Evolutionary conservation across 2,888 invertebrate genomes (phyloP).

Genomic region (Cephalotes varians): DNA sequence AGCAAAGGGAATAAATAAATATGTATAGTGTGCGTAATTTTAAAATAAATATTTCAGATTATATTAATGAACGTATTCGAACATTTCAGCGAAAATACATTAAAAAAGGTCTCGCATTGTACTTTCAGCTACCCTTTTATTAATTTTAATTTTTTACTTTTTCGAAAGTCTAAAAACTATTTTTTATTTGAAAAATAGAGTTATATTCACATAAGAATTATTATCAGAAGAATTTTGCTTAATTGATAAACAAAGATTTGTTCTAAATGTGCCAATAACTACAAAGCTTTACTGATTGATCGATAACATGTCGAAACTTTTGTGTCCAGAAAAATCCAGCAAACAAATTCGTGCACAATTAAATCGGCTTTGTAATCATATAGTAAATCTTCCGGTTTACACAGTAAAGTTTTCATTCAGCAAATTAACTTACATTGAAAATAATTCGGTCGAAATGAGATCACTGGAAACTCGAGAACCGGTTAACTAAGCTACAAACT

Average conservation of each 20-base stretch:
- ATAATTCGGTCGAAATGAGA: constrained; percentile 29
- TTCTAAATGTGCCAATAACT: neutral
- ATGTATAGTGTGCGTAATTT: no score
- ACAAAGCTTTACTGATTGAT: neutral
- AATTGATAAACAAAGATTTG: neutral
- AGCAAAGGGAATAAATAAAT: no score
- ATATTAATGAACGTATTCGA: no score
- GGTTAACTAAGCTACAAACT: constrained; percentile 43
- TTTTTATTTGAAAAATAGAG: no score
- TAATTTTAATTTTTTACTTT: no score
- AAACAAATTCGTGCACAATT: neutral
- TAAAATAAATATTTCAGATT: no score
- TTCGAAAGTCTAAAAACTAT: no score
- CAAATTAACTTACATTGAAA: constrained; percentile 37
- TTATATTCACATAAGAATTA: no score
- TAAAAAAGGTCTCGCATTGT: no score
- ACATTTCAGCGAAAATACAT: no score
- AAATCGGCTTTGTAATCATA: constrained; percentile 13
- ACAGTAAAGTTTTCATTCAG: neutral
- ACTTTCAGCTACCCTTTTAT: no score
- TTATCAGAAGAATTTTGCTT: neutral
- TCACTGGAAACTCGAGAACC: constrained; percentile 9
- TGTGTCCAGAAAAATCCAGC: neutral
- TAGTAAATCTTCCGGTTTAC: constrained; percentile 8
- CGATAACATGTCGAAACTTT: neutral